Conservation (phyloP, 2,888 invertebrate species). For the Miltochrista miniata region DNA sequence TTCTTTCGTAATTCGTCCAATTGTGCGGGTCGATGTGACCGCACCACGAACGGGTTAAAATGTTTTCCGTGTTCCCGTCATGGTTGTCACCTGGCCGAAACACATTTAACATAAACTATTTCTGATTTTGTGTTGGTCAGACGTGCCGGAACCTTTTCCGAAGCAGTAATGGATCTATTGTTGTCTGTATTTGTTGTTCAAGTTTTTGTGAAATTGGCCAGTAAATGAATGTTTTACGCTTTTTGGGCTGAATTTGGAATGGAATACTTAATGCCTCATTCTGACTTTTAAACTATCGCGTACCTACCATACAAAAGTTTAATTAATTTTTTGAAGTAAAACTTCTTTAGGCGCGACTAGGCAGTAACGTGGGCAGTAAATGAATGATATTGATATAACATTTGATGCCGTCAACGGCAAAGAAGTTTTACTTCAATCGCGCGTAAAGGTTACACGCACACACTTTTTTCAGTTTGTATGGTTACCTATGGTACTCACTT, state of each 20-base stretch:
- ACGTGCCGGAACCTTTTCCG: slow-evolving; percentile 25
- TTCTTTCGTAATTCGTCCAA: slow-evolving; percentile 34
- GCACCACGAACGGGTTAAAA: slow-evolving; percentile 67
- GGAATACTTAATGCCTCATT: background rate
- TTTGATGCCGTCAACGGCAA: too few relatives aligned
- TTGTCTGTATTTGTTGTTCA: slow-evolving; percentile 23
- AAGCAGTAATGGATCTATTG: slow-evolving; percentile 41
- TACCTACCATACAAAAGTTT: too few relatives aligned
- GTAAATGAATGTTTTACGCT: slow-evolving; percentile 8
- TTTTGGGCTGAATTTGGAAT: slow-evolving; percentile 7
- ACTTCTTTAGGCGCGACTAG: too few relatives aligned
- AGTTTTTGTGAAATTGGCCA: slow-evolving; percentile 11
- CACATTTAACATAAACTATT: slow-evolving; percentile 38
- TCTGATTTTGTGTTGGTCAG: slow-evolving; percentile 33
- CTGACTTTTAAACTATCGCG: too few relatives aligned
- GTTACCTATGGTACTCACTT: too few relatives aligned
- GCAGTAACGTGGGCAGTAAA: too few relatives aligned
- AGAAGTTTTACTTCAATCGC: too few relatives aligned
- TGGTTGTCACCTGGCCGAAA: slow-evolving; percentile 53
- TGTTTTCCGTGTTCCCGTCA: slow-evolving; percentile 69
- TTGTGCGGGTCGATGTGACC: slow-evolving; percentile 47
- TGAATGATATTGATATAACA: too few relatives aligned
- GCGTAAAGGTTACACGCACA: too few relatives aligned
- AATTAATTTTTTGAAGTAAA: too few relatives aligned
- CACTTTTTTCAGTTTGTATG: too few relatives aligned